A percentile compares a stretch with the other conserved stretches of the same genome.
Conservation (phyloP, 2,797 vertebrate genomes). For the Ctenochaetus hawaiiensis region DNA sequence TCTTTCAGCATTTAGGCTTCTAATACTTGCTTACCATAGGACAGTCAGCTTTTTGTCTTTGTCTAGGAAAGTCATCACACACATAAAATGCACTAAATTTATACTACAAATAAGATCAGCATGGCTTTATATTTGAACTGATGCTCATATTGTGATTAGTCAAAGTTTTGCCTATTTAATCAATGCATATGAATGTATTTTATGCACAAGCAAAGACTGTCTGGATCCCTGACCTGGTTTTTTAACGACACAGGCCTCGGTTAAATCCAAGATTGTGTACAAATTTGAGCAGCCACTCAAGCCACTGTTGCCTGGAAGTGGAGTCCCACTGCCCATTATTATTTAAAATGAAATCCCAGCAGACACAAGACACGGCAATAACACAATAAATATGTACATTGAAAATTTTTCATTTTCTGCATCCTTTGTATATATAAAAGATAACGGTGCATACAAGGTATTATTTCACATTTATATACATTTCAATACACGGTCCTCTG, state of each 20-base stretch:
- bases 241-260: background rate
- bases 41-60: conserved; percentile 7
- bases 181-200: too few species aligned
- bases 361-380: background rate
- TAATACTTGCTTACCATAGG: background rate
- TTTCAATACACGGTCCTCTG: conserved; percentile 15
- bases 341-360: conserved; percentile 2
- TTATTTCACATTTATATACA: background rate
- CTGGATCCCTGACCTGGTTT: background rate
- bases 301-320: background rate
- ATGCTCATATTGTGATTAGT: background rate
- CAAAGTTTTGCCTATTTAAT: background rate
- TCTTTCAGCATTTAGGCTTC: background rate
- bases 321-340: background rate
- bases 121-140: background rate
- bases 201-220: background rate
- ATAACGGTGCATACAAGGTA: background rate
- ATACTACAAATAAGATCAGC: background rate
- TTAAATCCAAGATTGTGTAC: background rate
- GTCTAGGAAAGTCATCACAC: background rate
- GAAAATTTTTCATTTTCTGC: too few species aligned
- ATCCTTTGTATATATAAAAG: too few species aligned
- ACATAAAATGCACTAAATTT: background rate
- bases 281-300: background rate
- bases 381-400: background rate